Evolutionary conservation across 2,888 invertebrate genomes (phyloP).

Genomic region (Melinaea menophilus): DNA sequence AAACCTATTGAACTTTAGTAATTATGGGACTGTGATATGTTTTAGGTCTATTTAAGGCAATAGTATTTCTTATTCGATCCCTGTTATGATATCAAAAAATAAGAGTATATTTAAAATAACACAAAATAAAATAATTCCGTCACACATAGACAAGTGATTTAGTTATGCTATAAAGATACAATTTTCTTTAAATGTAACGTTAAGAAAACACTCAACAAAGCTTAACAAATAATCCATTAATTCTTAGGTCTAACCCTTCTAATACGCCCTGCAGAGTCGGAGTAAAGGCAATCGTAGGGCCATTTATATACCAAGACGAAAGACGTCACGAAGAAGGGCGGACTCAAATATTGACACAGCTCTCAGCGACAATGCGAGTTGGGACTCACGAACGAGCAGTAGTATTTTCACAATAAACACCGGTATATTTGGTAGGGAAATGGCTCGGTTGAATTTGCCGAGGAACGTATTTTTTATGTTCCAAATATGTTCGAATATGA

Average conservation of each 20-base stretch:
- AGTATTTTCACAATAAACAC: constrained; percentile 56
- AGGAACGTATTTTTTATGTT: constrained; percentile 14
- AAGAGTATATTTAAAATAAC: too few relatives aligned
- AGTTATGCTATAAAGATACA: not conserved
- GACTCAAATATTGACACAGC: constrained; percentile 59
- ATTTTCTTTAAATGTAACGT: not conserved
- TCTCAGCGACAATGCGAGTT: constrained; percentile 58
- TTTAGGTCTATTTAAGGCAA: too few relatives aligned
- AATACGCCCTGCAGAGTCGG: constrained; percentile 26
- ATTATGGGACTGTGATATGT: not conserved
- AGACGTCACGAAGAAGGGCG: constrained; percentile 34
- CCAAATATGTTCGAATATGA: constrained; percentile 1
- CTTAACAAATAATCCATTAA: constrained; percentile 27
- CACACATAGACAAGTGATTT: not conserved
- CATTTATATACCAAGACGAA: constrained; percentile 28
- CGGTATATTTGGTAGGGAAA: constrained; percentile 48
- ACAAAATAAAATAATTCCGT: not conserved
- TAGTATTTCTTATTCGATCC: too few relatives aligned
- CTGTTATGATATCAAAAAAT: too few relatives aligned
- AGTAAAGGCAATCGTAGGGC: constrained; percentile 27
- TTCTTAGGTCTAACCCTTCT: constrained; percentile 29
- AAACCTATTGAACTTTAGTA: not conserved
- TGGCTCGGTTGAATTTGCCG: constrained; percentile 29
- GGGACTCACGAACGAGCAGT: constrained; percentile 40
- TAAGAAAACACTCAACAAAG: constrained; percentile 19